These are phyloP conservation scores for Manacus vitellinus DNA, from an alignment of 2,113 vertebrate species.

Conservation along the genomic window DNA sequence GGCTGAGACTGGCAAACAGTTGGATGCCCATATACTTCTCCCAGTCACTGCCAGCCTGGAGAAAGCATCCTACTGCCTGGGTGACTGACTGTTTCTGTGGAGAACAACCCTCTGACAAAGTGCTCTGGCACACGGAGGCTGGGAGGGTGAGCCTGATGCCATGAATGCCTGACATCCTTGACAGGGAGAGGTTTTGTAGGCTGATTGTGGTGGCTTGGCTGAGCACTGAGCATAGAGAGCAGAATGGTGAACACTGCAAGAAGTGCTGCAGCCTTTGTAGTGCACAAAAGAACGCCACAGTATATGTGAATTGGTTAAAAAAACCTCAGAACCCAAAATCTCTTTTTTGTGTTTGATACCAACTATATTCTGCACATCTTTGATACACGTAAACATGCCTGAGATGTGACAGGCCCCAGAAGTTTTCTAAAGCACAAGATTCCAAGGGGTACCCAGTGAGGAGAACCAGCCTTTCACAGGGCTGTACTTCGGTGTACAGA, in stretches of 20 bases:
- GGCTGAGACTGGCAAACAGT: background rate
- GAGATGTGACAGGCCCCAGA: background rate
- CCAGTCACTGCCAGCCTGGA: background rate
- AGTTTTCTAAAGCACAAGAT: background rate
- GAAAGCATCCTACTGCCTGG: background rate
- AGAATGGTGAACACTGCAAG: background rate
- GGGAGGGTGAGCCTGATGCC: background rate
- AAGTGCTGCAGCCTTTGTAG: background rate
- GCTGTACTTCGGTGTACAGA: background rate
- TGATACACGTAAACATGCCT: background rate
- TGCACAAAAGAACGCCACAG: background rate
- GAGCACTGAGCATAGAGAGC: background rate
- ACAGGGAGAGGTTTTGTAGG: background rate
- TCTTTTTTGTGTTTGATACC: background rate
- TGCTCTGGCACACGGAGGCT: background rate
- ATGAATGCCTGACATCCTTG: background rate
- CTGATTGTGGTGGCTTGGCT: background rate
- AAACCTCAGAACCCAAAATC: background rate
- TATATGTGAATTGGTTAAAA: background rate
- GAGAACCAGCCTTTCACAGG: background rate
- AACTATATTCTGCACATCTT: background rate
- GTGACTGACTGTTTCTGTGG: background rate
- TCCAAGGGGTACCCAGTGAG: background rate
- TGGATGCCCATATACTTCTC: background rate
- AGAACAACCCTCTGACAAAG: background rate